Evolutionary conservation across 1,140 invertebrate species (phyloP).

Genomic region (Zeugodacus cucurbitae): DNA sequence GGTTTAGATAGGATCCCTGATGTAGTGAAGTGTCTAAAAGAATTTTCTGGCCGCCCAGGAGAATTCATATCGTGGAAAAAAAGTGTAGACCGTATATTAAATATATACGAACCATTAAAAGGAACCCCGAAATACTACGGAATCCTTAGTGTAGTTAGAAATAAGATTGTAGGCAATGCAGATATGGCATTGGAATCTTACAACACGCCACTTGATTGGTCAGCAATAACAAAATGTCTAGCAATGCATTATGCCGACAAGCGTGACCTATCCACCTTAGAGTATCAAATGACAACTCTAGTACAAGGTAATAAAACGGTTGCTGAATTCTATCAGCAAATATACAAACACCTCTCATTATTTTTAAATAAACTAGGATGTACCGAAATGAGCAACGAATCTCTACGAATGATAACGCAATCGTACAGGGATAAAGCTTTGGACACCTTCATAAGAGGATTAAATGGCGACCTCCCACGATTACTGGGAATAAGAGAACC

Average conservation of each 20-base stretch:
- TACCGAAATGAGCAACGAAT: neutral
- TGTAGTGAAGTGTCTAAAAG: too few species aligned
- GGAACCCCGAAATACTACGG: too few species aligned
- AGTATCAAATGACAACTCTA: conserved; percentile 43
- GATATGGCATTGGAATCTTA: too few species aligned
- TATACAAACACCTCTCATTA: conserved; percentile 39
- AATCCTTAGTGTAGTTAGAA: too few species aligned
- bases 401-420: conserved; percentile 11
- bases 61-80: too few species aligned
- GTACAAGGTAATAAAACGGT: conserved; percentile 43
- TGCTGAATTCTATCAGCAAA: conserved; percentile 46
- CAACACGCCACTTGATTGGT: too few species aligned
- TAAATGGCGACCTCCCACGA: conserved; percentile 39
- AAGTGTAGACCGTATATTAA: too few species aligned
- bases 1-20: neutral
- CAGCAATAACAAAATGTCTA: conserved; percentile 38
- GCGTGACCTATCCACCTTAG: conserved; percentile 40
- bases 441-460: conserved; percentile 43
- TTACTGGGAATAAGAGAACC: too few species aligned
- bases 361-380: conserved; percentile 36
- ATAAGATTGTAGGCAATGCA: too few species aligned
- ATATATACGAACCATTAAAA: too few species aligned
- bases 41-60: neutral
- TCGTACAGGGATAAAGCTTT: conserved; percentile 41
- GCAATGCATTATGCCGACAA: conserved; percentile 43